Evolutionary conservation across 1,140 invertebrate species (phyloP), one percentile per base, ranked within the genome.

Genomic region (Sycophila sp.): DNA sequence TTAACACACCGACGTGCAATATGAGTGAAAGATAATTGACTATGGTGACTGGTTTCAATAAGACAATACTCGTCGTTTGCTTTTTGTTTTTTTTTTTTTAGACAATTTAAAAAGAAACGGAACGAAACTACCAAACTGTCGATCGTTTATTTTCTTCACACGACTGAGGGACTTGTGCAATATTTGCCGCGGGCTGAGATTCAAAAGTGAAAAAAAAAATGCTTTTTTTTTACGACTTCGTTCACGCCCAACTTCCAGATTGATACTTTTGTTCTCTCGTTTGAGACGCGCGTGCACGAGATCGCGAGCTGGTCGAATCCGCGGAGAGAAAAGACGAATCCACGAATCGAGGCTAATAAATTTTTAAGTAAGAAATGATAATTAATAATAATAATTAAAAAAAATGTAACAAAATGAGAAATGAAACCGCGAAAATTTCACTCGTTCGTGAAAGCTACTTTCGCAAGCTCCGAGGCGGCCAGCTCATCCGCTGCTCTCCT

Each of bases 91-190:
- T n/a, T n/a, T 13, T 11, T 36, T 64, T 62, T 36, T 38, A 4
- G 1, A 19, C 0, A 24, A 38, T 63, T 7, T 28, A 51, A 34
- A 28, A 55, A 42, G 26, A 34, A 15, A 26, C 10, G 40, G 55
- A 42, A 22, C 24, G 1, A 55, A 24, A 19, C 24, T 40, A 28
- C 5, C 49, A 6, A 32, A 51, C 24, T 38, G 30, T n/a, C 28
- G 30, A 53, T 19, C n/a, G 49, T 40, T 65, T 55, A 26, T 66
- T 26, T 56, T 55, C 30, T 17, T 55, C 19, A 3, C 28, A 51
- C 19, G 45, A 60, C 32, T 60, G 45, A 59, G 74, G 75, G 75
- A 73, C 38, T 71, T 71, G 77, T 78, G 75, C 77, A 78, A 78
- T 78, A 76, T 22, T 19, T 22, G 42, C 13, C 10, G 36, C 24